Conservation (phyloP, 2,113 vertebrate species). For the Noturus placidus region DNA sequence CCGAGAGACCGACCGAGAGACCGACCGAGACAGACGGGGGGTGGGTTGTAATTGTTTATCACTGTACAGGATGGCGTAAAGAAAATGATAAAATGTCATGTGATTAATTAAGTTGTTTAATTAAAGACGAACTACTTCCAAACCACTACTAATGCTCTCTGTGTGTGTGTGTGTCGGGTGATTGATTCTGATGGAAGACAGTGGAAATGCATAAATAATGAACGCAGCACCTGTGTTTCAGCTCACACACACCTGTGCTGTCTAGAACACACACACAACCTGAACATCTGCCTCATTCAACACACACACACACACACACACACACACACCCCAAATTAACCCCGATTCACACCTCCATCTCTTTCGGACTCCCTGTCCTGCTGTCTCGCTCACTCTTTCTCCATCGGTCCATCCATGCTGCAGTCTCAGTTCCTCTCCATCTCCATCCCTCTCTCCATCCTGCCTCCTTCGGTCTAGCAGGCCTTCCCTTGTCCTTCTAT, state of each 20-base stretch:
- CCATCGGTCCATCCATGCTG: constrained; percentile 40
- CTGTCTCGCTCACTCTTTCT: background rate
- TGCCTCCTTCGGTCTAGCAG: background rate
- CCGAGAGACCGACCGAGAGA: background rate
- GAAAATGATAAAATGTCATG: too few relatives aligned
- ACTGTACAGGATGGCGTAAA: background rate
- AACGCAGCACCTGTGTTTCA: background rate
- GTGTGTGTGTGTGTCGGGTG: background rate
- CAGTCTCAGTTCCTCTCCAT: background rate
- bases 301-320: background rate
- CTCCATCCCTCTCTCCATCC: background rate
- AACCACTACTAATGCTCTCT: background rate
- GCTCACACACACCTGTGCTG: background rate
- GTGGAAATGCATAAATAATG: background rate
- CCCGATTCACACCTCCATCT: background rate
- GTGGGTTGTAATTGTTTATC: background rate
- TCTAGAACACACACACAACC: background rate
- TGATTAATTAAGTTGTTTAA: background rate
- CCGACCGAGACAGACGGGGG: too few relatives aligned
- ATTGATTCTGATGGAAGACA: background rate
- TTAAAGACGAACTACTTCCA: background rate
- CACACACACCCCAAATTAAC: too few relatives aligned
- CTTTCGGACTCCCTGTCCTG: too few relatives aligned
- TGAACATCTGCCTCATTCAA: background rate
- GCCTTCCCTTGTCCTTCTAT: too few relatives aligned